These are phyloP conservation scores for Orthosia cruda DNA, from an alignment of 2,888 invertebrate species.

Conservation along the genomic window DNA sequence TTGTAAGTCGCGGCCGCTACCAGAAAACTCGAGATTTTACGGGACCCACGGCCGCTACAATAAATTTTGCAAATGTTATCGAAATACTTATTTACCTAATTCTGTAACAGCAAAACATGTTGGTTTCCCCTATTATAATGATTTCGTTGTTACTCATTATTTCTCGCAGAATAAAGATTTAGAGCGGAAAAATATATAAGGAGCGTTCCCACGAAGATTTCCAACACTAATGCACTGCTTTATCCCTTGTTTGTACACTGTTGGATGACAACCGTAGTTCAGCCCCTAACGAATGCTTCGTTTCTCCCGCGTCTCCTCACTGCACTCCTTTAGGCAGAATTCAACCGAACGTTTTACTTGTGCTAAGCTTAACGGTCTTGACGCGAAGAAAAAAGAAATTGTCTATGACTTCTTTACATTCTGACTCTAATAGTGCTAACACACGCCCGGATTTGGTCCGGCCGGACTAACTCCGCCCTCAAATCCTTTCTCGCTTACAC, in stretches of 20 bases:
- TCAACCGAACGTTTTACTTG: constrained; percentile 60
- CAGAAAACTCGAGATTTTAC: too few relatives aligned
- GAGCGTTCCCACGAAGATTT: constrained; percentile 66
- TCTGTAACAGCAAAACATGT: too few relatives aligned
- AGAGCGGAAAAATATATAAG: constrained; percentile 39
- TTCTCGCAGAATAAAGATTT: constrained; percentile 46
- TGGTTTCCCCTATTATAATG: background rate
- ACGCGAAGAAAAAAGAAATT: constrained; percentile 30
- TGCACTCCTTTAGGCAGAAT: constrained; percentile 61
- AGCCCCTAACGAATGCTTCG: constrained; percentile 67
- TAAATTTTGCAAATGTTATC: constrained; percentile 16
- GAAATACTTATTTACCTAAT: too few relatives aligned
- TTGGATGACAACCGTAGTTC: constrained; percentile 72
- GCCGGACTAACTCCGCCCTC: too few relatives aligned
- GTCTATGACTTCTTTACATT: constrained; percentile 33
- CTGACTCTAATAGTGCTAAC: too few relatives aligned
- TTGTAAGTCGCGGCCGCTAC: too few relatives aligned
- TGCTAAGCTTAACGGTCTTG: constrained; percentile 31
- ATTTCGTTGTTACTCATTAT: constrained; percentile 20
- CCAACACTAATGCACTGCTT: constrained; percentile 80
- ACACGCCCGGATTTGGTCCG: too few relatives aligned
- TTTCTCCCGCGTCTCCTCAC: constrained; percentile 17
- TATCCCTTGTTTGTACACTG: constrained; percentile 78
- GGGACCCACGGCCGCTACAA: background rate
- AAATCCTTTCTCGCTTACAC: too few relatives aligned